Conservation (phyloP, 2,797 vertebrate species). For the Muraenolepis orangiensis region DNA sequence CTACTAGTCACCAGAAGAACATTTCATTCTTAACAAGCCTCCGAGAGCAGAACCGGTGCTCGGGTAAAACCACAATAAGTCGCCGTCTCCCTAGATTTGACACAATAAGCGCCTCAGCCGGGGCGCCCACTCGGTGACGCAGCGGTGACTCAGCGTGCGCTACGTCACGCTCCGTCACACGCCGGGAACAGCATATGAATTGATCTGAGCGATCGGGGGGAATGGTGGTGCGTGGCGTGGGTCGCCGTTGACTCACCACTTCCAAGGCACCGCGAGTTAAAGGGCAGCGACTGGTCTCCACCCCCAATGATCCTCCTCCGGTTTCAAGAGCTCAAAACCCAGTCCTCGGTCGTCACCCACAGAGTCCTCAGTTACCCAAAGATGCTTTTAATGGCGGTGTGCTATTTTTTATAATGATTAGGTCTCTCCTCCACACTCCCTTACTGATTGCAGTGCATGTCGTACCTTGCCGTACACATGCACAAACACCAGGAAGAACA, state of each 20-base stretch:
- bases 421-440: neutral
- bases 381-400: neutral
- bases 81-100: too few species aligned
- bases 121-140: neutral
- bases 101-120: too few species aligned
- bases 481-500: neutral
- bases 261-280: constrained; percentile 20
- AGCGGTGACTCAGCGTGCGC: neutral
- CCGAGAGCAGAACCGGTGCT: too few species aligned
- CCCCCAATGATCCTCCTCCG: neutral
- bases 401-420: neutral
- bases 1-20: too few species aligned
- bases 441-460: neutral
- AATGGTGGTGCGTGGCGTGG: constrained; percentile 63
- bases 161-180: neutral
- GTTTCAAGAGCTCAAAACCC: neutral
- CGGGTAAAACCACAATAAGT: too few species aligned
- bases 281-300: constrained; percentile 17
- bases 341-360: neutral
- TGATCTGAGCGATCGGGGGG: constrained; percentile 55
- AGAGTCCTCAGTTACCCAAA: neutral
- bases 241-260: constrained; percentile 47
- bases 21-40: too few species aligned
- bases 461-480: neutral
- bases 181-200: constrained; percentile 25